A percentile compares a stretch with the other conserved stretches of the same genome.
Evolutionary conservation across 2,888 invertebrate genomes (phyloP).

Genomic region (Drosophila fulvimacula): DNA sequence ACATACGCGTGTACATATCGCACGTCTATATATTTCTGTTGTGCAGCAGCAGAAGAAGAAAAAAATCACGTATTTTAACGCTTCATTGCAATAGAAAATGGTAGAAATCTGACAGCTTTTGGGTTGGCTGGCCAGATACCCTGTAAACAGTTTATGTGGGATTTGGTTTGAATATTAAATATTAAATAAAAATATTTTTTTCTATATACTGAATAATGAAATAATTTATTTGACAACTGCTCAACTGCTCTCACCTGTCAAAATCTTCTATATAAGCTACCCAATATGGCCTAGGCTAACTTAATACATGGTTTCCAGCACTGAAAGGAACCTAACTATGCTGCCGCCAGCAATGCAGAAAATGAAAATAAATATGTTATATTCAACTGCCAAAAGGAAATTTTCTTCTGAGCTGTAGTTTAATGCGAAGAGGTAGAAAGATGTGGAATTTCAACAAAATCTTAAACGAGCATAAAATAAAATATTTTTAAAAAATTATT

Average conservation of each 20-base stretch:
- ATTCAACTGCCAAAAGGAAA: constrained; percentile 31
- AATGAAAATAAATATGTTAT: constrained; percentile 45
- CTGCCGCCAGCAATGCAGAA: constrained; percentile 30
- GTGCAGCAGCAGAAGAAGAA: constrained; percentile 17
- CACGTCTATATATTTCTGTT: constrained; percentile 35
- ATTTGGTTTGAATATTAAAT: too few species aligned
- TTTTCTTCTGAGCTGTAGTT: constrained; percentile 9
- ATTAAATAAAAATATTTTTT: too few species aligned
- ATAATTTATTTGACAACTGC: too few species aligned
- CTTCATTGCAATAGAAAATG: constrained; percentile 74
- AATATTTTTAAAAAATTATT: not conserved
- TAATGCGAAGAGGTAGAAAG: constrained; percentile 12
- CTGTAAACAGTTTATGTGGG: constrained; percentile 12
- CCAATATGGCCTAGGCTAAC: not conserved
- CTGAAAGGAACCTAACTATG: constrained; percentile 26
- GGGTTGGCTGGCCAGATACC: constrained; percentile 27
- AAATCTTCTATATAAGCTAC: not conserved
- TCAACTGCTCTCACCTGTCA: not conserved
- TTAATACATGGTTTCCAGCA: constrained; percentile 10
- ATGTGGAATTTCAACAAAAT: not conserved
- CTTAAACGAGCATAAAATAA: not conserved
- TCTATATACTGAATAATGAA: too few species aligned
- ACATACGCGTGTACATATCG: constrained; percentile 11
- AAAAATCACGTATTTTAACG: constrained; percentile 72
- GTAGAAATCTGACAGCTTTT: constrained; percentile 35